These are phyloP conservation scores for Trichechus manatus DNA, from an alignment of 2,113 vertebrate genomes.

Conservation along the genomic window DNA sequence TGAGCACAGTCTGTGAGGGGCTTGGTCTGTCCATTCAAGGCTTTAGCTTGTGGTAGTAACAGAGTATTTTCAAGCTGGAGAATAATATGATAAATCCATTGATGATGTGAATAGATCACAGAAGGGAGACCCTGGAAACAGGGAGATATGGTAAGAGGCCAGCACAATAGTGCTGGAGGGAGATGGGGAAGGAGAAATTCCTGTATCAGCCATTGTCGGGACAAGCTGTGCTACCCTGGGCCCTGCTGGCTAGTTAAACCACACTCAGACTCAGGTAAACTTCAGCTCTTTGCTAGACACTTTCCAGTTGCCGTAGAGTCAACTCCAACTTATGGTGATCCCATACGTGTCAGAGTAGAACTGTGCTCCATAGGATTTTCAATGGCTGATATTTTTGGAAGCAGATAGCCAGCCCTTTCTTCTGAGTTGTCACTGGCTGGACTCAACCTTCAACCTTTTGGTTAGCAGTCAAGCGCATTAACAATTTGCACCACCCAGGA, in stretches of 20 bases:
- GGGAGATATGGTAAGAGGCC: not conserved
- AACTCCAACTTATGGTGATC: too few relatives aligned
- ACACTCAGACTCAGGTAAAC: not conserved
- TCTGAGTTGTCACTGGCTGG: too few relatives aligned
- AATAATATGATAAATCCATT: not conserved
- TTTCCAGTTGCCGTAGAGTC: too few relatives aligned
- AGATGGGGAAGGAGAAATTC: not conserved
- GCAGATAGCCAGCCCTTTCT: too few relatives aligned
- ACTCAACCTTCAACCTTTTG: too few relatives aligned
- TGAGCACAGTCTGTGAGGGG: conserved; percentile 14
- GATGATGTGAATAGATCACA: not conserved
- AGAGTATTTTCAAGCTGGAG: not conserved
- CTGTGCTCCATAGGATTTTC: too few relatives aligned
- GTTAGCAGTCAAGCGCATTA: too few relatives aligned
- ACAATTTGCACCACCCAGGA: too few relatives aligned
- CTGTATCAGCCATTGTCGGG: not conserved
- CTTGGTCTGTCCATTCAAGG: conserved; percentile 41
- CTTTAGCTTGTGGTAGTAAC: not conserved
- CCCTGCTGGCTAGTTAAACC: not conserved
- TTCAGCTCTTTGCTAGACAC: not conserved
- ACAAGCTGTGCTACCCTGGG: not conserved
- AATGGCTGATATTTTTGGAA: too few relatives aligned
- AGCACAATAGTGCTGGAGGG: not conserved
- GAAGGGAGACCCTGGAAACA: not conserved
- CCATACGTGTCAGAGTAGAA: too few relatives aligned